These are phyloP conservation scores for Cydia fagiglandana DNA, from an alignment of 1,140 invertebrate genomes.

Conservation along the genomic window DNA sequence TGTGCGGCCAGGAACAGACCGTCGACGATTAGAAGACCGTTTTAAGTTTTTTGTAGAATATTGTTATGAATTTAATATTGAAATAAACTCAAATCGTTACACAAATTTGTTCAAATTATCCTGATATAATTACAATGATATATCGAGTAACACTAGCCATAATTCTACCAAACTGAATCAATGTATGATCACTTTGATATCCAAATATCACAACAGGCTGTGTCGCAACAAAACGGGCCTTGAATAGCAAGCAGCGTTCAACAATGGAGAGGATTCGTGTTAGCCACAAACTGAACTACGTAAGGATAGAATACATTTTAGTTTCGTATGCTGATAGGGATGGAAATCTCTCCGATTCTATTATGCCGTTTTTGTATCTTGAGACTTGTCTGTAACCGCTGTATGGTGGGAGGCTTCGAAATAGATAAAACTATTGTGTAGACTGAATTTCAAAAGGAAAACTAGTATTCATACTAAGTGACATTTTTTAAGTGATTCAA, in stretches of 20 bases:
- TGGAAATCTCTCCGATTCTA: constrained; percentile 25
- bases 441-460: not conserved
- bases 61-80: too few species aligned
- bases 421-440: not conserved
- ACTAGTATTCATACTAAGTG: not conserved
- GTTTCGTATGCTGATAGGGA: constrained; percentile 27
- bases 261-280: constrained; percentile 19
- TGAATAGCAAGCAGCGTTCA: constrained; percentile 18
- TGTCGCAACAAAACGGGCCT: constrained; percentile 6
- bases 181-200: constrained; percentile 7
- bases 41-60: too few species aligned
- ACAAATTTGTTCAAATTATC: not conserved
- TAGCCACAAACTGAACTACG: constrained; percentile 15
- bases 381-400: not conserved
- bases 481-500: too few species aligned
- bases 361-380: constrained; percentile 27
- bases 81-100: not conserved
- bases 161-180: not conserved
- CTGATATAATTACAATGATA: not conserved
- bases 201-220: constrained; percentile 22
- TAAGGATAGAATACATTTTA: constrained; percentile 28
- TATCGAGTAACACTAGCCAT: not conserved
- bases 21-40: too few species aligned
- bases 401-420: not conserved
- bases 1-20: too few species aligned